Conservation (phyloP, 2,113 vertebrate genomes). For the Grammomys surdaster region DNA sequence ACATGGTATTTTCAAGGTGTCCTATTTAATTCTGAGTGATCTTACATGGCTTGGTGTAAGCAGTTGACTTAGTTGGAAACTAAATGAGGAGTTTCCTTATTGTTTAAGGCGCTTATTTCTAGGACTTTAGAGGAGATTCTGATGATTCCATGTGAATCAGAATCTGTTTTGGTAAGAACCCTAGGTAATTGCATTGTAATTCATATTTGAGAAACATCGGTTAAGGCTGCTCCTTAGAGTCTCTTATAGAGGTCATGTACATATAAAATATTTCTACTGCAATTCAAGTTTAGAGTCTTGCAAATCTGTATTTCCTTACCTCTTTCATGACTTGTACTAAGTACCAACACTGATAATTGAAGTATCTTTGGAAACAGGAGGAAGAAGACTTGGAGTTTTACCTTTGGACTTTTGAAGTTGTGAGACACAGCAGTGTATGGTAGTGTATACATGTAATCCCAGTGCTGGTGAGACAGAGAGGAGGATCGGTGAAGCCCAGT, state of each 20-base stretch:
- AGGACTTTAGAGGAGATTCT: neutral
- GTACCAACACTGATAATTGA: neutral
- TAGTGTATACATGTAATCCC: too few relatives aligned
- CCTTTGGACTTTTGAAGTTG: neutral
- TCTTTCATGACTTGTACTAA: neutral
- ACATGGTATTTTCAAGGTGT: neutral
- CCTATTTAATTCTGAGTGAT: constrained; percentile 28
- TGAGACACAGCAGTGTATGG: neutral
- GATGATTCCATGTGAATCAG: neutral
- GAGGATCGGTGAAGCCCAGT: neutral
- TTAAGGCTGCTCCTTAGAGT: neutral
- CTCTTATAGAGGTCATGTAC: neutral
- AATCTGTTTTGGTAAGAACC: constrained; percentile 15
- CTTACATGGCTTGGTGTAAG: neutral
- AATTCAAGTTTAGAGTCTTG: neutral
- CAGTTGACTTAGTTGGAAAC: neutral
- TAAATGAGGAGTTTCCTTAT: neutral
- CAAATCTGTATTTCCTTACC: neutral
- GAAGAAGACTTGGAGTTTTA: neutral
- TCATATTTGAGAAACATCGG: neutral
- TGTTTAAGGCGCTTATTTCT: neutral
- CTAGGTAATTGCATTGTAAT: neutral
- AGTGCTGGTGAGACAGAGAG: neutral
- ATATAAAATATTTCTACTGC: neutral
- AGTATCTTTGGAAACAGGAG: neutral